Conservation (phyloP, 2,113 vertebrate species). For the Amblyopsis rosae region DNA sequence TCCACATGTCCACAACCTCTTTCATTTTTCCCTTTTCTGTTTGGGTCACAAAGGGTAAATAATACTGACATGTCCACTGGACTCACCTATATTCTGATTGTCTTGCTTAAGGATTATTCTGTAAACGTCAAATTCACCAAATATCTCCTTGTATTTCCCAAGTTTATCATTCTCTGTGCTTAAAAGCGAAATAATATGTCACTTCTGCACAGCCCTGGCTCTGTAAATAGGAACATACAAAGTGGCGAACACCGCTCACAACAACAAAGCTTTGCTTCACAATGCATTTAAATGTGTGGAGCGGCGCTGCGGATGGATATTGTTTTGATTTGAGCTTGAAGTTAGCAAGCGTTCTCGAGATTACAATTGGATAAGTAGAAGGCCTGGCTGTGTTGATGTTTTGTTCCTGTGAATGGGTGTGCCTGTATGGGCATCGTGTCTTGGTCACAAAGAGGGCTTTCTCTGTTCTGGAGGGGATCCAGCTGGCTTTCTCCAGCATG, state of each 20-base stretch:
- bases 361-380: conserved; percentile 62
- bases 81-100: conserved; percentile 54
- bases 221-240: too few species aligned
- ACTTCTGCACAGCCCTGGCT: too few species aligned
- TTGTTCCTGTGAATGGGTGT: conserved; percentile 49
- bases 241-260: too few species aligned
- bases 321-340: too few species aligned
- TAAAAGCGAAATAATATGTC: too few species aligned
- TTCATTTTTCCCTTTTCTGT: conserved; percentile 36
- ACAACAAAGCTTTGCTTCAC: too few species aligned
- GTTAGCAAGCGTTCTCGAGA: too few species aligned
- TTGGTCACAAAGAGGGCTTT: conserved; percentile 56
- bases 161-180: too few species aligned
- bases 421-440: conserved; percentile 10
- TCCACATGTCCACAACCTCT: conserved; percentile 14
- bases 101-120: conserved; percentile 58
- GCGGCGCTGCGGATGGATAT: too few species aligned
- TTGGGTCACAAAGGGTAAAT: conserved; percentile 50
- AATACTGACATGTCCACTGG: conserved; percentile 43
- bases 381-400: conserved; percentile 51
- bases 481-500: conserved; percentile 48
- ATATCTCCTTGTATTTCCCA: too few species aligned
- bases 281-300: too few species aligned
- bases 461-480: conserved; percentile 56
- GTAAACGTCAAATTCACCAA: conserved; percentile 45